A percentile compares a stretch with the other conserved stretches of the same genome.
Evolutionary conservation across 2,888 invertebrate species (phyloP).

Genomic region (Stenolophus ochropezus): DNA sequence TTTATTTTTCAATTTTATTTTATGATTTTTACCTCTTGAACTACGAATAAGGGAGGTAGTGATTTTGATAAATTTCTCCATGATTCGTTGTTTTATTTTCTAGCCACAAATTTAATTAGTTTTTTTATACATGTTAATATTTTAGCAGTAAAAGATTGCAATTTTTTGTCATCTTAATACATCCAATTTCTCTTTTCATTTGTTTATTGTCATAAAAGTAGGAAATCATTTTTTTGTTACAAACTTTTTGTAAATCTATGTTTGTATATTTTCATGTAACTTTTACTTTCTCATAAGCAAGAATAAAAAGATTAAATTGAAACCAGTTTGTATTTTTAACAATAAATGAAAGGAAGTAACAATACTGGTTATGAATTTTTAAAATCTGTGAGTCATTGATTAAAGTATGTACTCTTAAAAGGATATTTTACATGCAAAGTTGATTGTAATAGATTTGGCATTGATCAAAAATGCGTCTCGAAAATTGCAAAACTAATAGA

Average conservation of each 20-base stretch:
- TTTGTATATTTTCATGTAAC: slow-evolving; percentile 13
- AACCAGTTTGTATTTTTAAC: neutral
- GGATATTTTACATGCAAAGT: slow-evolving; percentile 26
- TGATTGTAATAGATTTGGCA: slow-evolving; percentile 9
- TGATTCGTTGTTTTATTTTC: slow-evolving; percentile 4
- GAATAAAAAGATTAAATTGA: slow-evolving; percentile 1
- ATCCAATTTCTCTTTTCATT: slow-evolving; percentile 19
- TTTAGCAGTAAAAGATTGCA: too few relatives aligned
- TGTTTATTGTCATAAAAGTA: slow-evolving; percentile 2
- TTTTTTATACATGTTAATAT: too few relatives aligned
- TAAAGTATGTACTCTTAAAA: slow-evolving; percentile 16
- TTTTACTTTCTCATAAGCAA: slow-evolving; percentile 30
- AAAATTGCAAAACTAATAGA: slow-evolving; percentile 16
- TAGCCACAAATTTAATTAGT: too few relatives aligned
- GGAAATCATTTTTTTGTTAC: neutral
- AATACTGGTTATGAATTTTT: slow-evolving; percentile 13
- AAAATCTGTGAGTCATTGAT: slow-evolving; percentile 5
- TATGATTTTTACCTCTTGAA: too few relatives aligned
- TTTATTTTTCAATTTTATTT: neutral
- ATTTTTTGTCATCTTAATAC: too few relatives aligned
- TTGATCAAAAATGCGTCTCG: slow-evolving; percentile 17
- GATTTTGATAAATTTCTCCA: slow-evolving; percentile 1
- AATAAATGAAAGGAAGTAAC: neutral
- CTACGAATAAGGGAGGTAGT: neutral
- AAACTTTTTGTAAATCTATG: slow-evolving; percentile 6